A percentile compares a stretch with the other conserved stretches of the same genome.
phyloP scores from a whole-genome alignment of 2,113 vertebrate species.

The Uria lomvia region DNA sequence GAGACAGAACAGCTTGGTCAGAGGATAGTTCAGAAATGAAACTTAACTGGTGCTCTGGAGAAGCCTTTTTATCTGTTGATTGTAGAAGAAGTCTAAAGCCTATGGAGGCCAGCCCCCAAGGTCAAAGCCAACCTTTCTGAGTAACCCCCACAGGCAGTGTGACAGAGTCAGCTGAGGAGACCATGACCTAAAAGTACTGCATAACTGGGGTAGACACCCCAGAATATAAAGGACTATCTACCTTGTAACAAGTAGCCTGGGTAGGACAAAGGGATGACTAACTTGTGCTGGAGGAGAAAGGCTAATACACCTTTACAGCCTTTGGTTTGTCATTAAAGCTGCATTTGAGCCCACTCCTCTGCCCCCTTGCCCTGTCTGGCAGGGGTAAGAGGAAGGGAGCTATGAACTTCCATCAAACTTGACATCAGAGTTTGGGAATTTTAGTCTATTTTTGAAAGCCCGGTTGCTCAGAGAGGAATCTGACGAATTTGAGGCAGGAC shows the following conservation, averaged over 20 bases:
- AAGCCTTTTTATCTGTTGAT: not conserved
- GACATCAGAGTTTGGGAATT: not conserved
- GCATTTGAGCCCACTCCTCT: not conserved
- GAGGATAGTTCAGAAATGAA: not conserved
- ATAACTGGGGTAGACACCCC: not conserved
- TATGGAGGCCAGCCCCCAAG: not conserved
- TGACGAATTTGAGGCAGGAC: not conserved
- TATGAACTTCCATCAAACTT: not conserved
- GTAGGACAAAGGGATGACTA: not conserved
- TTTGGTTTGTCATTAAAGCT: not conserved
- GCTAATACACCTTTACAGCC: not conserved
- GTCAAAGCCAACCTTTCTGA: not conserved
- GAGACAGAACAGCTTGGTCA: not conserved
- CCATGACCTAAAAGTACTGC: not conserved
- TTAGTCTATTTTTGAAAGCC: not conserved
- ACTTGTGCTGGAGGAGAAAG: not conserved
- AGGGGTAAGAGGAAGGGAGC: not conserved
- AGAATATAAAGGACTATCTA: not conserved
- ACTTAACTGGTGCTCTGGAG: not conserved
- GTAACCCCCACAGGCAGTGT: not conserved
- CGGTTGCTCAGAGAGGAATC: not conserved
- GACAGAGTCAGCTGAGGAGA: not conserved
- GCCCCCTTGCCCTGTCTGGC: not conserved
- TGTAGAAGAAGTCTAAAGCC: not conserved
- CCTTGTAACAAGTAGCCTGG: not conserved